Evolutionary conservation across 2,888 invertebrate genomes (phyloP), one percentile per base, ranked within the genome.

Genomic region (Aromia moschata): DNA sequence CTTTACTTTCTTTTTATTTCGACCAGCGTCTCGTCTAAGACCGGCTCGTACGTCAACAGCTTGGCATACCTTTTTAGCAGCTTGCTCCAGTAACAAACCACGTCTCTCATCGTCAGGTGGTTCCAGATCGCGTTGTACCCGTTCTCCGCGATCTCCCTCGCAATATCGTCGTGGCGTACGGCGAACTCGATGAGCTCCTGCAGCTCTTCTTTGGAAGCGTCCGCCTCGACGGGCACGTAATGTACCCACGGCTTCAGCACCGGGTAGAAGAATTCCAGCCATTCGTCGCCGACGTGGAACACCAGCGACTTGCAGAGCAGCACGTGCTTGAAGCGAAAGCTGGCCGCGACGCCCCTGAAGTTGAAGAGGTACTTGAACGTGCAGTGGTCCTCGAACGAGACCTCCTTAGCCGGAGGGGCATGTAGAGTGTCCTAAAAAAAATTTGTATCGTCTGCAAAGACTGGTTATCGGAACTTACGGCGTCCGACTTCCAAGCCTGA

Each of bases 401-500:
- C 90, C 83, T 97, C 97, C 55, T 85, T 74, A 0, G 96, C 97
- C 45, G 98, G 93, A 16, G 89, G 85, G 10, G 86, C 88, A 74
- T 91, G 84, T 7, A 98, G 83, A 0, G 97, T 98, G 75, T 98
- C 98, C 89, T 94, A 72, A 80, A 77, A 62, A 40, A 10, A 25
- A 25, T 25, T 25, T 25, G 3, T 7, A 3, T 25, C 7, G 25
- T 7, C 25, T 5, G 25, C 7, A 25, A 25, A 25, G 25, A 7
- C 7, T 25, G 7, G 7, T n/a, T 25, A 5, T 25, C 25, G n/a
- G n/a, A 46, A 64, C 68, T 77, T 83, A 91, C 93, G 71, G 86
- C 88, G 65, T 92, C 90, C 2, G 96, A 96, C 81, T 94, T 97
- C 97, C 97, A 98, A 0, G 97, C 98, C 83, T 98, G 98, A 81